phyloP scores from a whole-genome alignment of 1,140 invertebrate genomes.

The Drosophila nikananu region DNA sequence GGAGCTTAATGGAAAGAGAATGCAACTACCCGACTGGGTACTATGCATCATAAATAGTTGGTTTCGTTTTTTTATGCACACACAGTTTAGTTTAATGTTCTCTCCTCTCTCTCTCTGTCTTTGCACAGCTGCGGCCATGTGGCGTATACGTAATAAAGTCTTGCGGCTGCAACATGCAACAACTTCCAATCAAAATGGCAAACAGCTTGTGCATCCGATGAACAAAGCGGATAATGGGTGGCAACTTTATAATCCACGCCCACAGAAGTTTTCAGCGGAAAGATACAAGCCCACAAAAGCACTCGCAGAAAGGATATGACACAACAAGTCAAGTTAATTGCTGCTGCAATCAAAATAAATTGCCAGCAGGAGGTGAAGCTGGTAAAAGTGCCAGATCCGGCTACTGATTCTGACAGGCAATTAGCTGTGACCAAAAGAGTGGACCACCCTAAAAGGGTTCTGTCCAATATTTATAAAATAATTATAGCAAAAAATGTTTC shows the following conservation, averaged over 20 bases:
- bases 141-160: slow-evolving; percentile 46
- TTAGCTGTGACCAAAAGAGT: slow-evolving; percentile 2
- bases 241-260: slow-evolving; percentile 14
- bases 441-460: not conserved
- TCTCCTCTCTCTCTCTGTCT: not conserved
- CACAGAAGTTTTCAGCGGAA: slow-evolving; percentile 10
- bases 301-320: slow-evolving; percentile 19
- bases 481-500: not conserved
- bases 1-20: slow-evolving; percentile 2
- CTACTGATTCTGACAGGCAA: slow-evolving; percentile 15
- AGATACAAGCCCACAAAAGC: slow-evolving; percentile 14
- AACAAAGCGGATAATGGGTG: slow-evolving; percentile 22
- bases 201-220: slow-evolving; percentile 28
- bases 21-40: not conserved
- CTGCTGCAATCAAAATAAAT: slow-evolving; percentile 41
- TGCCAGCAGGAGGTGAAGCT: not conserved
- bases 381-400: slow-evolving; percentile 8
- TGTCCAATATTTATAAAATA: not conserved
- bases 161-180: slow-evolving; percentile 19
- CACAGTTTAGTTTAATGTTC: slow-evolving; percentile 13
- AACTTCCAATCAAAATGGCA: slow-evolving; percentile 41
- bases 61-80: slow-evolving; percentile 4
- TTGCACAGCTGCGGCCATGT: slow-evolving; percentile 28
- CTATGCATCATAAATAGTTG: slow-evolving; percentile 33
- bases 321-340: slow-evolving; percentile 46